Percentiles rank a stretch among this genome's conserved stretches.
phyloP scores from a whole-genome alignment of 2,797 vertebrate genomes.

The Alosa sapidissima region DNA sequence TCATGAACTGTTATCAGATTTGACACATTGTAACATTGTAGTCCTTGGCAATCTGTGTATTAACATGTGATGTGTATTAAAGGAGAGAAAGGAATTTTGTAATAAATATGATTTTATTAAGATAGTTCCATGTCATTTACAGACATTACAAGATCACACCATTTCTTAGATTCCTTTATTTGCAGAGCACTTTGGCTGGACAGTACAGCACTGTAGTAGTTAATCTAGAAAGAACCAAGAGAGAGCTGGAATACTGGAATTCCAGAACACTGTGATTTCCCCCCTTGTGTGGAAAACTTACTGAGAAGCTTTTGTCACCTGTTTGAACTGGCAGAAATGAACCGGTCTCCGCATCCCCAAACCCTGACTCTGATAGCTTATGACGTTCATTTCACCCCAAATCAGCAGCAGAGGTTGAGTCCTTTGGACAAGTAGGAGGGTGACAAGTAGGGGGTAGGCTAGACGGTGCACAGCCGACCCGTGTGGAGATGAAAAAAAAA shows the following conservation, averaged over 20 bases:
- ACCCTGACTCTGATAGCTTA: constrained; percentile 49
- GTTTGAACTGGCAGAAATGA: constrained; percentile 52
- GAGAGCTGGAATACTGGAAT: not conserved
- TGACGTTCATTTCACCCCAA: not conserved
- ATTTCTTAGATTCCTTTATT: constrained; percentile 45
- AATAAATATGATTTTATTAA: constrained; percentile 12
- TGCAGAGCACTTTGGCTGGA: constrained; percentile 7
- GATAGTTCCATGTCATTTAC: constrained; percentile 30
- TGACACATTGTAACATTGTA: not conserved
- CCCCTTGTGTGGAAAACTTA: constrained; percentile 28
- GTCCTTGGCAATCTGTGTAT: not conserved
- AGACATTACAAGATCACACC: constrained; percentile 61
- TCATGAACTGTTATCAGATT: not conserved
- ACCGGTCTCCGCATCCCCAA: constrained; percentile 70
- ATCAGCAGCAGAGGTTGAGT: not conserved
- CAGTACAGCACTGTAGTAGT: constrained; percentile 51
- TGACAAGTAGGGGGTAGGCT: not conserved
- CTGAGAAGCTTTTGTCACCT: constrained; percentile 61
- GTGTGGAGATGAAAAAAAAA: not conserved
- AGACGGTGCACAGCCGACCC: not conserved
- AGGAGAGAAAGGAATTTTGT: not conserved
- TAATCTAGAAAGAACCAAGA: constrained; percentile 50
- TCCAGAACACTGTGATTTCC: not conserved
- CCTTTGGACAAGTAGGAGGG: not conserved
- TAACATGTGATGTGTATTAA: not conserved